A percentile compares a stretch with the other conserved stretches of the same genome.
Conservation (phyloP, 1,140 invertebrate species). For the Babylonia areolata region DNA sequence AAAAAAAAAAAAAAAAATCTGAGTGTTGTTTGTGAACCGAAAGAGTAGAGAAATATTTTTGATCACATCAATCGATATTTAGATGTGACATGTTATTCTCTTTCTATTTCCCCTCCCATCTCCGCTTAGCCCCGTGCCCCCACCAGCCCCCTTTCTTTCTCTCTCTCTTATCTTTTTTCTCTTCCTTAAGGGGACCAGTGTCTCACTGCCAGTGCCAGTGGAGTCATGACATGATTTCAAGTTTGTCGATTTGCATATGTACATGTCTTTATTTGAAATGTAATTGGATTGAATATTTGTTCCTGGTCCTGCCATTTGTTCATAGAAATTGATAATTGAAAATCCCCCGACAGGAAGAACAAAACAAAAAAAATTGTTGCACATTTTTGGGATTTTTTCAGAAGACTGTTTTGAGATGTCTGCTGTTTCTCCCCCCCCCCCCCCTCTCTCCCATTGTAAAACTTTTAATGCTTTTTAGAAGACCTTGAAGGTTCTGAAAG, state of each 20-base stretch:
- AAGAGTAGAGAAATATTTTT: neutral
- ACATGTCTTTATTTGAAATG: neutral
- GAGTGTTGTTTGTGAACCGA: neutral
- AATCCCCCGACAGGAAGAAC: too few species aligned
- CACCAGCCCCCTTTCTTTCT: neutral
- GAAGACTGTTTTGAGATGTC: too few species aligned
- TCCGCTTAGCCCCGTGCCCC: too few species aligned
- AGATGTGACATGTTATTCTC: neutral
- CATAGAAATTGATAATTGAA: too few species aligned
- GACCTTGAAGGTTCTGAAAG: too few species aligned
- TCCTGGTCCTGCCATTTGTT: neutral
- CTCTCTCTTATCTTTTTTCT: neutral
- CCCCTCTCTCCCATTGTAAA: too few species aligned
- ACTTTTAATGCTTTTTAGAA: too few species aligned
- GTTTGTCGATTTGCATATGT: neutral
- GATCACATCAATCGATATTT: too few species aligned
- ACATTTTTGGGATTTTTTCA: too few species aligned
- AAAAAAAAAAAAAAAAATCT: too few species aligned
- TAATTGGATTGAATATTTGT: neutral
- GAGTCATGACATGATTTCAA: neutral
- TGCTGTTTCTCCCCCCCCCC: too few species aligned
- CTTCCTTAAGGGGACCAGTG: neutral
- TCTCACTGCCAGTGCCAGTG: constrained; percentile 9
- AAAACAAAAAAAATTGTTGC: too few species aligned
- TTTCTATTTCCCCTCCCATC: neutral